Evolutionary conservation across 2,113 vertebrate genomes (phyloP).

Genomic region (Orientallactaga bullata): DNA sequence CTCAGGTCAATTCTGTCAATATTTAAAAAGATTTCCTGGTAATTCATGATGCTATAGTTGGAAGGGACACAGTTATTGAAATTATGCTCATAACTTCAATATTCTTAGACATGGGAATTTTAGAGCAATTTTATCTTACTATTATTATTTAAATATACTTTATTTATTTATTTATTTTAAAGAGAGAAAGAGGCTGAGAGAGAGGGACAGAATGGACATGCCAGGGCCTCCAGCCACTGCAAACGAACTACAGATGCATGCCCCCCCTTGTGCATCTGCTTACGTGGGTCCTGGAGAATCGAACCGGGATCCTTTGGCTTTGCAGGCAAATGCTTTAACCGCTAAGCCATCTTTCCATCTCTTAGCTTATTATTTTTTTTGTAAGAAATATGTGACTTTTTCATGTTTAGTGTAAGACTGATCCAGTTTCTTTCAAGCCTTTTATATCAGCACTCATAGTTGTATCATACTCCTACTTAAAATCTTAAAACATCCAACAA

Average conservation of each 20-base stretch:
- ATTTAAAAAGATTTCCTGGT: background rate
- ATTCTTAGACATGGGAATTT: background rate
- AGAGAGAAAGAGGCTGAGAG: too few relatives aligned
- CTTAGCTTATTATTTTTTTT: too few relatives aligned
- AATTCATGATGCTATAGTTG: background rate
- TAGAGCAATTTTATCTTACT: background rate
- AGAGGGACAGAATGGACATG: too few relatives aligned
- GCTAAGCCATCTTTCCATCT: too few relatives aligned
- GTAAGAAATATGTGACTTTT: background rate
- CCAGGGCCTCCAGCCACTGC: too few relatives aligned
- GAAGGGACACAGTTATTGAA: background rate
- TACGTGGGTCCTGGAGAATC: too few relatives aligned
- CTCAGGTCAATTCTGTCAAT: background rate
- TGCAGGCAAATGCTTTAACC: too few relatives aligned
- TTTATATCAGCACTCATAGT: background rate
- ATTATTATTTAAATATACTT: too few relatives aligned
- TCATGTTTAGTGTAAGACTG: background rate
- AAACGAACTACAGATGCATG: too few relatives aligned
- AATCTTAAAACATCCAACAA: background rate
- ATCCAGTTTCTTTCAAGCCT: background rate
- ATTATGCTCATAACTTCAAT: background rate
- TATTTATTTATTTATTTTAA: too few relatives aligned
- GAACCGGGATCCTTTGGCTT: too few relatives aligned
- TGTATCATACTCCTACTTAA: background rate
- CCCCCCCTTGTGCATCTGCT: too few relatives aligned